Evolutionary conservation across 2,113 vertebrate genomes (phyloP).

Genomic region (Muscicapa adusta): DNA sequence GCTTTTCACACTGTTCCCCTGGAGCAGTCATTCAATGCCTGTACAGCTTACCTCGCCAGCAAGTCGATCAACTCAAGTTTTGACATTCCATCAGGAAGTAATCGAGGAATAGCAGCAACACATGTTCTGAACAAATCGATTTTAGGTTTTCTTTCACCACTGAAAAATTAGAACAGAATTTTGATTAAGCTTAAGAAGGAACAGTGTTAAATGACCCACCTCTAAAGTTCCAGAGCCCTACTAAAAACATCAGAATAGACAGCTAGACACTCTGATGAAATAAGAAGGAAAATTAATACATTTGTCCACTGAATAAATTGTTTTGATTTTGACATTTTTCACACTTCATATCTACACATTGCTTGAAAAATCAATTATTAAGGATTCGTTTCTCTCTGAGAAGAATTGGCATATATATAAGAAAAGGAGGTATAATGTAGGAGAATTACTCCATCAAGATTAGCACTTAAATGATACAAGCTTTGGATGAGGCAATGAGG

Average conservation of each 20-base stretch:
- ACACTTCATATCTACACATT: not conserved
- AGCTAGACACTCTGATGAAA: not conserved
- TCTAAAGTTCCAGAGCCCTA: not conserved
- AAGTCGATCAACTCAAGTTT: slow-evolving; percentile 96
- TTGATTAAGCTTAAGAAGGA: not conserved
- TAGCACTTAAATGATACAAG: not conserved
- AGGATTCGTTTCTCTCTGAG: not conserved
- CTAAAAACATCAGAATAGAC: not conserved
- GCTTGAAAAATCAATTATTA: not conserved
- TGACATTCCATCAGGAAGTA: slow-evolving; percentile 97
- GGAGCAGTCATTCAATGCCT: not conserved
- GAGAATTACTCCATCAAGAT: not conserved
- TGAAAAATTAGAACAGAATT: slow-evolving; percentile 65
- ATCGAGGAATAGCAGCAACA: slow-evolving; percentile 93
- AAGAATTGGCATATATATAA: not conserved
- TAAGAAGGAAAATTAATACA: not conserved
- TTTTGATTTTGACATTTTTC: not conserved
- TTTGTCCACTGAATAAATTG: not conserved
- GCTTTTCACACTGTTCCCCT: not conserved
- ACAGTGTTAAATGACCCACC: not conserved
- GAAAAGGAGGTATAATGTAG: not conserved
- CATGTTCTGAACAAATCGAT: slow-evolving; percentile 97
- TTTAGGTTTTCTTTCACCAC: slow-evolving; percentile 97
- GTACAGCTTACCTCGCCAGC: slow-evolving; percentile 82
- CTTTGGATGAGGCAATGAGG: not conserved